Base-by-base conservation (phyloP, 2,113 vertebrate species). In the Periophthalmodon schlosseri region DNA sequence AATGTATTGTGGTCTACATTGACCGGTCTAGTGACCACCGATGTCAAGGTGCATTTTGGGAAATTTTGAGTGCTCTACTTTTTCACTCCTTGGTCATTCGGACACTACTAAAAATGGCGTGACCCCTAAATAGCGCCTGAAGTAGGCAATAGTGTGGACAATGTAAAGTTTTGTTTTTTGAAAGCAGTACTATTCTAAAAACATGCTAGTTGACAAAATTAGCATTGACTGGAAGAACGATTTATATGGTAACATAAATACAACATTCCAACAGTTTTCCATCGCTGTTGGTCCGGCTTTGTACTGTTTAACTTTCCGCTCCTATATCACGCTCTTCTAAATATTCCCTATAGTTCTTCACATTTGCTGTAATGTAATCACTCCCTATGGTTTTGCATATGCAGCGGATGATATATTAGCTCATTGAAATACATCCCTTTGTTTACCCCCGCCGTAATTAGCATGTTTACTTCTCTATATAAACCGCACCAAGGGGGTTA, bases 291-390 rank as follows among this genome's bases (percentile, higher is more conserved):
- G 20, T 18, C 52, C 20, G 49, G 49, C 14, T 50, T 50, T n/a
- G 36, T 39, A 20, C 18, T 18, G 52, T 54, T 56, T n/a, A n/a
- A 60, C 57, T 28, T 60, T 24, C 4, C 8, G 11, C 6, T 11
- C 33, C 47, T 52, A 28, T 64, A 66, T 70, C 57, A 58, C 56
- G 69, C 56, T 82, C 78, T 84, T 75, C 74, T 64, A 20, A 18
- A 34, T 28, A 63, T 18, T 34, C 60, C 60, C 28, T 28, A 16
- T 34, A 63, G 60, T 63, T 34, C 1, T 20, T 18, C 28, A 61
- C 28, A 63, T 63, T 34, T 16, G 28, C 60, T 34, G 13, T 34
- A 34, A 34, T 65, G 18, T 12, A 65, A 65, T 60, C 57, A 8
- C 33, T 65, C 34, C 63, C 63, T 16, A 11, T 39, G 63, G 34